Evolutionary conservation across 2,113 vertebrate species (phyloP).

Genomic region (Scophthalmus maximus): DNA sequence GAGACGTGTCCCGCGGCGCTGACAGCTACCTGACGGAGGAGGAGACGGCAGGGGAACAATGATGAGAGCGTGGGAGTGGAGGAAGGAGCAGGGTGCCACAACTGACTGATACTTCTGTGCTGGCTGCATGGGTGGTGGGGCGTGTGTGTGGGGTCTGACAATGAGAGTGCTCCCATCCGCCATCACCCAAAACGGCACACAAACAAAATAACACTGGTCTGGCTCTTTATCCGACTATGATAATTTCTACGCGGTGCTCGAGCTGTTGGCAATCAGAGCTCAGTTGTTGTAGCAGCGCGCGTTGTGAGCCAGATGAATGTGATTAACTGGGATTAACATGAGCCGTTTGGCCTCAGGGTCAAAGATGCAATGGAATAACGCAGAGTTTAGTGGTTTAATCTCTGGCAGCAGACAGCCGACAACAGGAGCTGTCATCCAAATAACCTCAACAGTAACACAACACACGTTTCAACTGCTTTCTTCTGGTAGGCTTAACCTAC

Average conservation of each 20-base stretch:
- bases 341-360: not conserved
- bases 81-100: conserved; percentile 53
- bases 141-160: conserved; percentile 17
- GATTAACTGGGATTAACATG: conserved; percentile 18
- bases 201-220: not conserved
- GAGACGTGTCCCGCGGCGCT: conserved; percentile 1
- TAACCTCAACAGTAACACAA: not conserved
- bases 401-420: fast-evolving
- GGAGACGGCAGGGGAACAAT: conserved; percentile 85
- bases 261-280: not conserved
- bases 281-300: no score
- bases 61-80: conserved; percentile 78
- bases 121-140: conserved; percentile 19
- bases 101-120: conserved; percentile 83
- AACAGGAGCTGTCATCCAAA: not conserved
- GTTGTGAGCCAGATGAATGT: no score
- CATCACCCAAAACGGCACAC: not conserved
- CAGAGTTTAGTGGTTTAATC: conserved; percentile 7
- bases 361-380: not conserved
- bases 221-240: not conserved
- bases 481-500: not conserved
- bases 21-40: conserved; percentile 65
- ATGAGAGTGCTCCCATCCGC: conserved; percentile 3
- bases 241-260: not conserved
- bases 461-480: not conserved